Base-by-base conservation (phyloP, 2,797 vertebrate genomes). In the Centroberyx gerrardi region DNA sequence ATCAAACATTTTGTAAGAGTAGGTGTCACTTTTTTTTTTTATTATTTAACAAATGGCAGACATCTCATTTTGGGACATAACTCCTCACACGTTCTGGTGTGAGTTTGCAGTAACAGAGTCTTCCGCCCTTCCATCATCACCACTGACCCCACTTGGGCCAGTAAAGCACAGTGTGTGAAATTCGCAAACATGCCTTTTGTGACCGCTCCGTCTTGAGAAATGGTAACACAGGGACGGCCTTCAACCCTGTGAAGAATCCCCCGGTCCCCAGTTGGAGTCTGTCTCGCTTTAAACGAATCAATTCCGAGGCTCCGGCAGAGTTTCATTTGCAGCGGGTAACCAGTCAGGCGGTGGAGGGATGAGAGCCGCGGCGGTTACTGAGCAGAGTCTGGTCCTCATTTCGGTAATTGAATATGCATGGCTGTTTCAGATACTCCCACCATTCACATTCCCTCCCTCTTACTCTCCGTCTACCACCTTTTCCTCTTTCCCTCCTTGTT, bases 301-400 rank as follows among this genome's bases (percentile, higher is more conserved):
- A 77, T 67, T 72, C n/a, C 60, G 74, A 83, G 58, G 53, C 61
- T 76, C 27, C 71, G 28, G 82, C 68, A 58, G 40, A 60, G 65
- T 6, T 53, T 77, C 42, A 71, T 87, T 65, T 31, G 36, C 28
- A 38, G 9, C n/a, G 42, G 64, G 68, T 14, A 64, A 55, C 3
- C 60, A 49, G 78, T 38, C 44, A 54, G 18, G 44, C n/a, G 1
- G 18, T 1, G 52, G 54, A 54, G 44, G 28, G 61, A 72, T 40
- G 46, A 52, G 70, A 69, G 10, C 13, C 10, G 5, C 9, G 42
- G 28, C 0, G 66, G 70, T 81, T 74, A 14, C 69, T 42, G 44
- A 64, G 62, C 74, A 63, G 36, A 88, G 79, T 83, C 86, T 86
- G 85, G 22, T 82, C 65, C 64, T 86, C 54, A 10, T 90, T 84